Conservation (phyloP, 1,140 invertebrate genomes). For the Stratiolaelaps scimitus region DNA sequence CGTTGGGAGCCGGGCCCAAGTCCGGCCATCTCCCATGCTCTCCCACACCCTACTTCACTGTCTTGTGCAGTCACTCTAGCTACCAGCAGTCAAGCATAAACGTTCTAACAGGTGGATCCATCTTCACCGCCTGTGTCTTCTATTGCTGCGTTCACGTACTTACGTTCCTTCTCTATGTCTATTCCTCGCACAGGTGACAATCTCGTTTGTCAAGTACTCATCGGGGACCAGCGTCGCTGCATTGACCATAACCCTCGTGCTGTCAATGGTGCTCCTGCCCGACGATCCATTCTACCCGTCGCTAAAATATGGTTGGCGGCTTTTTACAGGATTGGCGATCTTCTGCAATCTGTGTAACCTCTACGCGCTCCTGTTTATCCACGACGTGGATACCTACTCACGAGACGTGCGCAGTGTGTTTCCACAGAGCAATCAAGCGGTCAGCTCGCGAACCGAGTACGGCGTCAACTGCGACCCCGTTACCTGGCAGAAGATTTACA, state of each 20-base stretch:
- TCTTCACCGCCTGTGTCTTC: too few species aligned
- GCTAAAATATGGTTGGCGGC: conserved; percentile 1
- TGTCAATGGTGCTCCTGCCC: conserved; percentile 10
- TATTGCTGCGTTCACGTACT: too few species aligned
- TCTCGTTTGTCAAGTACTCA: conserved; percentile 25
- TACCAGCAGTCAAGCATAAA: too few species aligned
- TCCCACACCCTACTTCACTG: too few species aligned
- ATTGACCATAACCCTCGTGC: not conserved
- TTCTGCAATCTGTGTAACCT: conserved; percentile 26
- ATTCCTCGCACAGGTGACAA: not conserved
- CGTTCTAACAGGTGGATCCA: too few species aligned
- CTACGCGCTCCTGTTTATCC: conserved; percentile 15
- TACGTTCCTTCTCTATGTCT: too few species aligned
- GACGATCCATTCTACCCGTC: conserved; percentile 15
- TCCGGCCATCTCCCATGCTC: too few species aligned
- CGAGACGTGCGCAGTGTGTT: not conserved
- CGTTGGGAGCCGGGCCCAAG: too few species aligned
- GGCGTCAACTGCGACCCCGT: conserved; percentile 94
- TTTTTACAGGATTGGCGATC: conserved; percentile 8
- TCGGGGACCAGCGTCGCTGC: not conserved
- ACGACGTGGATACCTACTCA: conserved; percentile 20
- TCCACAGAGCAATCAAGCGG: conserved; percentile 23
- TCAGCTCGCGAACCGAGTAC: conserved; percentile 94
- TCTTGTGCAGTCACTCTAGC: too few species aligned
- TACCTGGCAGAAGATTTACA: conserved; percentile 70